Conservation (phyloP, 2,113 vertebrate species). For the Neodon shergylaensis region DNA sequence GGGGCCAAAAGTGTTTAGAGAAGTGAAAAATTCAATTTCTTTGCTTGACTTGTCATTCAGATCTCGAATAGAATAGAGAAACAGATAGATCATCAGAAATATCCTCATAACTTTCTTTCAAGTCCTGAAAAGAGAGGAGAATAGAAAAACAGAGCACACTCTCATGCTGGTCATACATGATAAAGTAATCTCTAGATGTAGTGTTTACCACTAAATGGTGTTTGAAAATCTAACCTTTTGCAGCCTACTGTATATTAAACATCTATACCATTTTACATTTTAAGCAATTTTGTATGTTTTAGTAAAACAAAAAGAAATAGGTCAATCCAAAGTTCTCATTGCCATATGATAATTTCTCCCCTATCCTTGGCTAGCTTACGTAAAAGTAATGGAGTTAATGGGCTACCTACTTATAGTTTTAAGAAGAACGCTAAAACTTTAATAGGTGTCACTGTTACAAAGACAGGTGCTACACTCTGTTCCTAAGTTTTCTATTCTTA, state of each 20-base stretch:
- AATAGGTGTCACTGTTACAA: background rate
- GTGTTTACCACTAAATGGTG: background rate
- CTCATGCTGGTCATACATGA: background rate
- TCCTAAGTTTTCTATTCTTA: background rate
- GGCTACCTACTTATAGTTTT: background rate
- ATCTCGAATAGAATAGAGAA: constrained; percentile 56
- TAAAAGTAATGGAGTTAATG: background rate
- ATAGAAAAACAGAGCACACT: background rate
- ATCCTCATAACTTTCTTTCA: background rate
- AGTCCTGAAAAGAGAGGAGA: background rate
- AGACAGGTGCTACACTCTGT: background rate
- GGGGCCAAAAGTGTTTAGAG: constrained; percentile 70
- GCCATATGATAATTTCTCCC: background rate
- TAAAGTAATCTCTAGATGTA: background rate
- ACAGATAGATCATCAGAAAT: constrained; percentile 58
- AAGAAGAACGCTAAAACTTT: background rate
- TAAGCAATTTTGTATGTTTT: background rate
- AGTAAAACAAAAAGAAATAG: background rate
- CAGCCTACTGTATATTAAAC: background rate
- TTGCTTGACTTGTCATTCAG: constrained; percentile 62
- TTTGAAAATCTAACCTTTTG: background rate
- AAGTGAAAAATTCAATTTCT: constrained; percentile 78
- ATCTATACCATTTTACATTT: background rate
- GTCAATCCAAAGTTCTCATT: background rate
- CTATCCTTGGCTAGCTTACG: background rate